phyloP scores from a whole-genome alignment of 1,140 invertebrate species.

The Hyles vespertilio region DNA sequence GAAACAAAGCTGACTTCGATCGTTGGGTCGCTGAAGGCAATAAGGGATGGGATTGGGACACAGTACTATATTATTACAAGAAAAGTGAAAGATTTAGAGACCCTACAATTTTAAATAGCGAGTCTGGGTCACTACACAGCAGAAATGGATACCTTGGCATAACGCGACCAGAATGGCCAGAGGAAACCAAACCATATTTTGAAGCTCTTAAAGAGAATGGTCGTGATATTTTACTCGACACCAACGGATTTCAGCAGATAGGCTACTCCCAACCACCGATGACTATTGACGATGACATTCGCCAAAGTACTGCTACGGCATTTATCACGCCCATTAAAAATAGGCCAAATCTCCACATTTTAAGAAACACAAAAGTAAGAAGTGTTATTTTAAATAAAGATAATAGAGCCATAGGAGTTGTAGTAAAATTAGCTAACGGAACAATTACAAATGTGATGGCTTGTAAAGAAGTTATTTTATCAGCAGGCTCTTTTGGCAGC shows the following conservation, averaged over 20 bases:
- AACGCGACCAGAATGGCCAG: slow-evolving; percentile 42
- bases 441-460: slow-evolving; percentile 27
- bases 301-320: slow-evolving; percentile 90
- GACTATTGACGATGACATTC: slow-evolving; percentile 81
- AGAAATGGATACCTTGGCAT: slow-evolving; percentile 11
- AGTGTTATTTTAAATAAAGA: slow-evolving; percentile 80
- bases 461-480: slow-evolving; percentile 71
- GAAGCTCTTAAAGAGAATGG: slow-evolving; percentile 87
- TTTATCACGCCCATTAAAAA: slow-evolving; percentile 85
- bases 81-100: slow-evolving; percentile 90
- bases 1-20: slow-evolving; percentile 87
- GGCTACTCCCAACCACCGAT: slow-evolving; percentile 8
- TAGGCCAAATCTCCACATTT: slow-evolving; percentile 84
- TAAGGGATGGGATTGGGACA: slow-evolving; percentile 88
- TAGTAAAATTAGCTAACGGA: slow-evolving; percentile 55
- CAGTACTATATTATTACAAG: slow-evolving; percentile 87
- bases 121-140: slow-evolving; percentile 2
- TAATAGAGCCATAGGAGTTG: slow-evolving; percentile 67
- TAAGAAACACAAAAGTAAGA: slow-evolving; percentile 83
- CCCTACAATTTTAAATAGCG: slow-evolving; percentile 80
- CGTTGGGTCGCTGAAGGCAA: slow-evolving; percentile 89
- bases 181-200: slow-evolving; percentile 78
- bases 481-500: slow-evolving; percentile 70
- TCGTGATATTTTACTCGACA: slow-evolving; percentile 74
- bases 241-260: slow-evolving; percentile 9